Evolutionary conservation across 2,888 invertebrate genomes (phyloP), one percentile per base, ranked within the genome.

Genomic region (Laothoe populi): DNA sequence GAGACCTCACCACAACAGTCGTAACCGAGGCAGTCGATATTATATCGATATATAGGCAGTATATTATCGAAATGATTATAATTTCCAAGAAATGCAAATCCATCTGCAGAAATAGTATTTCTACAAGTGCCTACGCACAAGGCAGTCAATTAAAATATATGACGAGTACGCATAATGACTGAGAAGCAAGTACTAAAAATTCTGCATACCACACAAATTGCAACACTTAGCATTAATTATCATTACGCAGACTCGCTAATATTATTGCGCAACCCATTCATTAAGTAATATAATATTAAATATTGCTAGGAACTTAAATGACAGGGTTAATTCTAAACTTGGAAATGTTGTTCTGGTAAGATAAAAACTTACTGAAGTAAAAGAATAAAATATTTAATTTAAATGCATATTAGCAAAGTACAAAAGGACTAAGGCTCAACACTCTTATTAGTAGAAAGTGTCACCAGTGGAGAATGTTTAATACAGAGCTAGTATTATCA

Each of bases 191-290:
- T 44, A 53, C 53, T 53, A 53, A 53, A 53, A 53, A 53, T 53
- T 53, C 35, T 53, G 35, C 53, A 53, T 35, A 35, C 53, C 53
- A 53, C 53, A 11, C 53, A 35, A 35, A 35, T 53, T 53, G 35
- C 53, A 19, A 35, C 35, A 35, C 35, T 53, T 53, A 5, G 53
- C 53, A 53, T 53, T 53, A 35, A 53, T 53, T 53, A 53, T 19
- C 31, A 35, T 49, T 49, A 49, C 49, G 49, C 26, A 31, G 26
- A 53, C 19, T 53, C 11, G 35, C 31, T 53, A 19, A 53, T 11
- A 4, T 5, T 53, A 53, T 35, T 53, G 35, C 53, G 53, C 53
- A 53, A 53, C 35, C 35, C 53, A 53, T 53, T 53, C 53, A 53
- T 35, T 35, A 53, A 35, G 31, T 35, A 19, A 53, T 11, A 44